Conservation (phyloP, 2,113 vertebrate genomes). For the Meles meles region DNA sequence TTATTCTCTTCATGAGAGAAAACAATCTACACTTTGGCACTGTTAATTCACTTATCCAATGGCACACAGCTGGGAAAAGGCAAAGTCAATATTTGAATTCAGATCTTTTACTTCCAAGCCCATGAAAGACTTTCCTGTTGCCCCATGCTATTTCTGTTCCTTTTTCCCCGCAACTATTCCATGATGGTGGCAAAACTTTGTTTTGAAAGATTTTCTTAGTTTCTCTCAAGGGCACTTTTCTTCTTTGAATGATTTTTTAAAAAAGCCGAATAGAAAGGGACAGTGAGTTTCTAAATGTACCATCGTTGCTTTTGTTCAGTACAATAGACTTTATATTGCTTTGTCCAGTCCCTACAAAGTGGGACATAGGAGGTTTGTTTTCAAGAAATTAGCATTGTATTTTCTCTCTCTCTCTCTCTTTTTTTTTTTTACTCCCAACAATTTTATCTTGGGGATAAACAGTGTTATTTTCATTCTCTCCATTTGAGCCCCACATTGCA, state of each 20-base stretch:
- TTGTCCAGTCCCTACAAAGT: constrained; percentile 58
- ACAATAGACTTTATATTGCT: constrained; percentile 67
- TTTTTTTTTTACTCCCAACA: background rate
- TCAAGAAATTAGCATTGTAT: constrained; percentile 52
- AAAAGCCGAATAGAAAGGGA: constrained; percentile 35
- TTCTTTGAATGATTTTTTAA: constrained; percentile 42
- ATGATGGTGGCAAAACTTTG: background rate
- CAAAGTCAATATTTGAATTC: background rate
- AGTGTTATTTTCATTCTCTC: constrained; percentile 71
- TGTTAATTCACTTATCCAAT: background rate
- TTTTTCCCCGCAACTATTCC: background rate
- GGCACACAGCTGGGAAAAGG: background rate
- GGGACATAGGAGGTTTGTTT: constrained; percentile 58
- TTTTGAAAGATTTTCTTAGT: constrained; percentile 31
- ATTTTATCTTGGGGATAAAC: constrained; percentile 71
- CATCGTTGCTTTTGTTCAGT: constrained; percentile 48
- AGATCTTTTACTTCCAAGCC: background rate
- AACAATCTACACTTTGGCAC: background rate
- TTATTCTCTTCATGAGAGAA: background rate
- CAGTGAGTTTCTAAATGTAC: constrained; percentile 50
- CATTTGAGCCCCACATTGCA: constrained; percentile 45
- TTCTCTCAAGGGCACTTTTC: background rate
- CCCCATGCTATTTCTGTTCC: background rate
- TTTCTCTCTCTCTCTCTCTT: background rate
- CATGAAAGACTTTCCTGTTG: background rate